Evolutionary conservation across 2,113 vertebrate genomes (phyloP).

Genomic region (Misgurnus mizolepis): DNA sequence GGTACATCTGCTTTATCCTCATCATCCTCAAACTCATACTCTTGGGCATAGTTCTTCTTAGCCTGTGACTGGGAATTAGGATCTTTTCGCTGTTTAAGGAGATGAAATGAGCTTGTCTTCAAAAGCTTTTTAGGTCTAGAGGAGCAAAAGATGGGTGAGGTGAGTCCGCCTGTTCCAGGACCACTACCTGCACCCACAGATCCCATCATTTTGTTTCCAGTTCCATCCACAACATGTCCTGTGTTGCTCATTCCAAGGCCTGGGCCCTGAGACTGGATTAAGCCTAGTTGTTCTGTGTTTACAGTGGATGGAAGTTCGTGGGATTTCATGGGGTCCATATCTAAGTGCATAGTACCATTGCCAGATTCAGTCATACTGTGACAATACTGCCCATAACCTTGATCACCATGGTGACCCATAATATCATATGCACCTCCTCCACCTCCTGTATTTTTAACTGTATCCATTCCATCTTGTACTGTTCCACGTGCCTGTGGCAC

Average conservation of each 20-base stretch:
- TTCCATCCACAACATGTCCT: conserved; percentile 56
- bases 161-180: conserved; percentile 64
- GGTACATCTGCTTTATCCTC: conserved; percentile 88
- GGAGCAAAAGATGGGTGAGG: conserved; percentile 84
- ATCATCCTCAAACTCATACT: conserved; percentile 90
- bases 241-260: conserved; percentile 62
- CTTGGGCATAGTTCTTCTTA: conserved; percentile 87
- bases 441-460: conserved; percentile 63
- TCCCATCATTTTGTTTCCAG: conserved; percentile 70
- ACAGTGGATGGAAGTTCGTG: conserved; percentile 88
- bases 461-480: conserved; percentile 64
- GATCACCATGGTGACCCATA: conserved; percentile 75
- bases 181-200: conserved; percentile 53
- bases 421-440: conserved; percentile 74
- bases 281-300: conserved; percentile 86
- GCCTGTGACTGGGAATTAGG: conserved; percentile 65
- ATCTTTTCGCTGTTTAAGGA: conserved; percentile 84
- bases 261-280: conserved; percentile 82
- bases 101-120: conserved; percentile 87
- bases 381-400: conserved; percentile 73
- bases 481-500: conserved; percentile 62
- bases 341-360: conserved; percentile 72
- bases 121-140: conserved; percentile 90
- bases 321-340: conserved; percentile 78
- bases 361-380: conserved; percentile 69